Base-by-base conservation (phyloP, 2,797 vertebrate species). In the Molothrus aeneus region DNA sequence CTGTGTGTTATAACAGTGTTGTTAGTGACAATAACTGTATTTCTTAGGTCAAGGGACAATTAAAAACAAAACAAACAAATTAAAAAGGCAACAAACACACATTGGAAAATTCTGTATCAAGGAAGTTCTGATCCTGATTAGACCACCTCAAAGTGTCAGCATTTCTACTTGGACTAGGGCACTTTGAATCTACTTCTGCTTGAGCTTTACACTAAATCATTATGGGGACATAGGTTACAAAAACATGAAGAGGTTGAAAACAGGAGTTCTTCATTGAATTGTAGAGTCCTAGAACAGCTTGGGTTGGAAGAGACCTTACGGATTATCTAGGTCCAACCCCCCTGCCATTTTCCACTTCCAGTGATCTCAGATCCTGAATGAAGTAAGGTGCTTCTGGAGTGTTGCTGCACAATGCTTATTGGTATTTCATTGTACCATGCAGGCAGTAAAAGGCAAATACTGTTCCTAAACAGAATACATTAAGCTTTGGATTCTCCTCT, bases 11-110 rank as follows among this genome's bases (percentile, higher is more conserved):
- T 48, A 96, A 82, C 86, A 89, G 68, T 54, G 94, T 85, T 96
- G 93, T 91, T 96, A 95, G 89, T 83, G 81, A 94, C 66, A 94
- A 57, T 74, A 96, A 95, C 83, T 93, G 28, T 71, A 71, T 86
- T 92, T 89, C 90, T 92, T 87, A 82, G 88, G 57, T 82, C 80
- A 92, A 43, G n/a, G 53, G 43, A 64, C 1, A 9, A 84, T 79
- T 25, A 71, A 91, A 87, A 74, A 29, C 47, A 75, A 95, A 93
- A 60, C 61, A 95, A 92, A 59, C 61, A 87, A 75, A 72, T 40
- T 74, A 59, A 72, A 81, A 83, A 73, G 60, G 21, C 50, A 91
- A 93, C 72, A 86, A 85, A 89, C 48, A 75, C 25, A 85, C 26
- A 64, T 0, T 34, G 64, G 80, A 90, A 91, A 86, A 73, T 65